phyloP scores from a whole-genome alignment of 2,797 vertebrate genomes.

The Craterocephalus amniculus region DNA sequence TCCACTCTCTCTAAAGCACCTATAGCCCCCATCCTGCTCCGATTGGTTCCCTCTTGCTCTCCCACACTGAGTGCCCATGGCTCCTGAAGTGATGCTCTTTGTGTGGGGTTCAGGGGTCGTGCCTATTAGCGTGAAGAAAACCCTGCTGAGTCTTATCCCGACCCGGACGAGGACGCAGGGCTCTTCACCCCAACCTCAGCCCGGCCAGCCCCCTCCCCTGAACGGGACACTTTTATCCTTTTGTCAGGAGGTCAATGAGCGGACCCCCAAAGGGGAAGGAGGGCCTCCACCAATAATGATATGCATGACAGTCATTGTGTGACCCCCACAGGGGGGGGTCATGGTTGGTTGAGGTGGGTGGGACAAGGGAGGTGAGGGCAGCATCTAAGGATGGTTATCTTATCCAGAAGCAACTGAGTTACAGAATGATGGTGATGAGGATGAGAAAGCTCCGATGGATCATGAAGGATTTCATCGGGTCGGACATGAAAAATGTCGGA shows the following conservation, averaged over 20 bases:
- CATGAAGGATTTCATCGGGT: slow-evolving; percentile 2
- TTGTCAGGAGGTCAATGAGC: slow-evolving; percentile 92
- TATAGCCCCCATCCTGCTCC: slow-evolving; percentile 59
- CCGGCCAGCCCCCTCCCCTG: slow-evolving; percentile 70
- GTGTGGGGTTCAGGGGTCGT: slow-evolving; percentile 80
- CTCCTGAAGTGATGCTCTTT: slow-evolving; percentile 83
- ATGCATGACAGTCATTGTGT: slow-evolving; percentile 87
- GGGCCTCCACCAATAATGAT: slow-evolving; percentile 91
- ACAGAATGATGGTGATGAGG: slow-evolving; percentile 52
- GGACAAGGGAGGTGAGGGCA: slow-evolving; percentile 46
- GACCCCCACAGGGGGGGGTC: slow-evolving; percentile 77
- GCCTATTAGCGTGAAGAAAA: slow-evolving; percentile 86
- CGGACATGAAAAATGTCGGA: neutral
- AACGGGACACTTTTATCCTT: slow-evolving; percentile 94
- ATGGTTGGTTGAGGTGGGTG: slow-evolving; percentile 78
- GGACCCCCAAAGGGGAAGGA: slow-evolving; percentile 89
- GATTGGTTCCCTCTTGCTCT: slow-evolving; percentile 74
- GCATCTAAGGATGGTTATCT: slow-evolving; percentile 75
- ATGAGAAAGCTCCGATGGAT: slow-evolving; percentile 16
- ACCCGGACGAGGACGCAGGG: slow-evolving; percentile 88
- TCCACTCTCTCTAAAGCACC: slow-evolving; percentile 68
- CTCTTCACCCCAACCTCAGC: slow-evolving; percentile 77
- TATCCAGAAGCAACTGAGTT: slow-evolving; percentile 72
- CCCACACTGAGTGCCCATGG: slow-evolving; percentile 79
- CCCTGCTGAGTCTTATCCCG: slow-evolving; percentile 86